Percentiles rank a stretch among this genome's conserved stretches.
These are phyloP conservation scores for Glyptemys insculpta DNA, from an alignment of 2,797 vertebrate genomes.

Conservation along the genomic window DNA sequence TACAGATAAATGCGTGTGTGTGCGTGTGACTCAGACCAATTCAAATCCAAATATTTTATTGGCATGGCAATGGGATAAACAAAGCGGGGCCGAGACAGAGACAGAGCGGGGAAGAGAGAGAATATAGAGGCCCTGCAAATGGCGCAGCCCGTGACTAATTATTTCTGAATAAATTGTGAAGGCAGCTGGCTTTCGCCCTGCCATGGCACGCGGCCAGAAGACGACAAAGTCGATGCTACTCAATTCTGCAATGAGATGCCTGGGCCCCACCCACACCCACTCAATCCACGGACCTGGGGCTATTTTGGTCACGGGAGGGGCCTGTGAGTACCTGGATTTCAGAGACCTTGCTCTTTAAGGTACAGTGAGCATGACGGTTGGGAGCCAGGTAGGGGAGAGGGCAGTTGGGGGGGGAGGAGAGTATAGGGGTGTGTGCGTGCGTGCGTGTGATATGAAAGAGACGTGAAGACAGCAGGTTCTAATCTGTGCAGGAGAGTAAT, in stretches of 20 bases:
- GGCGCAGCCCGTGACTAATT: background rate
- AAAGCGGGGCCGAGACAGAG: background rate
- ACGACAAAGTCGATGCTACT: no score
- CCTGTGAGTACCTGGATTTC: background rate
- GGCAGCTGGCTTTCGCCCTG: background rate
- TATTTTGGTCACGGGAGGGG: background rate
- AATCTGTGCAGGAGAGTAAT: background rate
- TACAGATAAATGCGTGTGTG: no score
- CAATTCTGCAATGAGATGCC: background rate
- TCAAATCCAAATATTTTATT: background rate
- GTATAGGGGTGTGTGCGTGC: background rate
- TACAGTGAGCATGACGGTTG: background rate
- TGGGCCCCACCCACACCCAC: background rate
- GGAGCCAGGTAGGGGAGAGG: background rate
- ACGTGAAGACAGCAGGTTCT: background rate
- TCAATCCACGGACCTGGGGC: background rate
- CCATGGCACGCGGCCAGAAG: background rate
- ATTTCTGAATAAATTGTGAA: no score
- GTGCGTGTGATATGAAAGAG: background rate
- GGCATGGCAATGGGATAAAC: background rate
- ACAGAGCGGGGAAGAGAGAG: background rate
- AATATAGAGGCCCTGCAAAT: background rate
- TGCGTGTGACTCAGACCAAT: background rate
- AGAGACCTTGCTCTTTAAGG: background rate
- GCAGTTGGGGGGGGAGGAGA: background rate